These are phyloP conservation scores for Anadara kagoshimensis DNA, from an alignment of 1,140 invertebrate species.

Conservation along the genomic window DNA sequence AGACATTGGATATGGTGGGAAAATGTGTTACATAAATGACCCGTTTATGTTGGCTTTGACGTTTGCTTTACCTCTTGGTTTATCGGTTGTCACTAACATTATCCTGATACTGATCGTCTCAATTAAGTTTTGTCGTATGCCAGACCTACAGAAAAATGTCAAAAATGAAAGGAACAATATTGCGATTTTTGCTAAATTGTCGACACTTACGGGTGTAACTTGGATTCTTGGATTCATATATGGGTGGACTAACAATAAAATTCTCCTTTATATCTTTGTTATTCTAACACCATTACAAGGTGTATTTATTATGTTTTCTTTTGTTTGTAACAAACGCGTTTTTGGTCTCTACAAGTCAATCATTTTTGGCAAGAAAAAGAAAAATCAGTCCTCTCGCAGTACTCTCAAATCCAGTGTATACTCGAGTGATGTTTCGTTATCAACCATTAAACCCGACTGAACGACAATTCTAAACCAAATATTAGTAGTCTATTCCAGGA, in stretches of 20 bases:
- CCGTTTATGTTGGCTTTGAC: background rate
- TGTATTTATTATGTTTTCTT: conserved; percentile 25
- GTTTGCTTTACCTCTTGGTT: conserved; percentile 23
- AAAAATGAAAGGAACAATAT: conserved; percentile 13
- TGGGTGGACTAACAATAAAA: background rate
- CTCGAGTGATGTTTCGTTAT: no score
- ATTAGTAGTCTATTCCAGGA: no score
- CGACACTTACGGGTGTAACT: conserved; percentile 26
- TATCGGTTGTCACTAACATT: conserved; percentile 13
- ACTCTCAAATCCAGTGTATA: no score
- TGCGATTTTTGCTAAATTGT: conserved; percentile 25
- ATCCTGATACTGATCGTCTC: conserved; percentile 21
- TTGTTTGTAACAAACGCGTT: conserved; percentile 31
- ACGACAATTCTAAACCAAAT: no score
- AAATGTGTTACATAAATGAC: conserved; percentile 28
- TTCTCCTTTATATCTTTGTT: conserved; percentile 18
- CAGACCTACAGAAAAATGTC: conserved; percentile 7
- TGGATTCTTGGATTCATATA: conserved; percentile 32
- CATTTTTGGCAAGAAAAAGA: background rate
- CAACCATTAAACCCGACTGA: no score
- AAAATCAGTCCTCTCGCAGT: no score
- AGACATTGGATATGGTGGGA: conserved; percentile 22
- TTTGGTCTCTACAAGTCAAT: background rate
- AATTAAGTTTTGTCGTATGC: conserved; percentile 3
- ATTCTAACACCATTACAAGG: conserved; percentile 19